Base-by-base conservation (phyloP, 2,888 invertebrate species). In the Stramonita haemastoma region DNA sequence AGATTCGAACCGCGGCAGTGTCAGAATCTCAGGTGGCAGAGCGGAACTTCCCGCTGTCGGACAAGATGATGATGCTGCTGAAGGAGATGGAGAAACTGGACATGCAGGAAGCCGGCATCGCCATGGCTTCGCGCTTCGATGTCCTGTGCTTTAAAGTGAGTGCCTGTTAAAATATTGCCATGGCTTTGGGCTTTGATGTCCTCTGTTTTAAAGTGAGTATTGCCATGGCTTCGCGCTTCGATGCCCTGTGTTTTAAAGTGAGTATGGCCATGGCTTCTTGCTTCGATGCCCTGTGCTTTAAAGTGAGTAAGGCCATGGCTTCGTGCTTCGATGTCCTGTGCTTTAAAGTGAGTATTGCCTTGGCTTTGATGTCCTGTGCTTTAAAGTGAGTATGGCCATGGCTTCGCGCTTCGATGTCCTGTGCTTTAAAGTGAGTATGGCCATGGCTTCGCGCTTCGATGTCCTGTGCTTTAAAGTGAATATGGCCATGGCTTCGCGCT, bases 51-150 rank as follows among this genome's bases (percentile, higher is more conserved):
- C 89, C 89, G 0, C 85, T 89, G 36, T 70, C 89, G 26, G 89
- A 89, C 77, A 89, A 89, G 73, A 89, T 89, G 85, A 89, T 89
- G 89, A 89, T 89, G 89, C 57, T 89, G 66, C 17, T 73, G 34
- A 89, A 89, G 29, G 89, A 85, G 83, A 70, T 89, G 4, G 85
- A 85, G 11, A 89, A 89, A n/a, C 73, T n/a, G 73, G 89, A 46
- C 46, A 46, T 56, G 56, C 66, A 85, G 6, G 85, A 89, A 56
- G 57, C 60, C 8, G 85, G 46, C 32, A 77, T 56, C 0, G 70
- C 89, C 19, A 19, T 89, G 36, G 83, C 84, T 11, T 89, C 89
- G 15, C 89, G 89, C 29, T 73, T 73, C 56, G 89, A 89, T 32
- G 85, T 89, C 32, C 66, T 73, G 29, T 85, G 89, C 26, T 89